These are phyloP conservation scores for Poeciliopsis retropinna DNA, from an alignment of 2,113 vertebrate species.

Conservation along the genomic window DNA sequence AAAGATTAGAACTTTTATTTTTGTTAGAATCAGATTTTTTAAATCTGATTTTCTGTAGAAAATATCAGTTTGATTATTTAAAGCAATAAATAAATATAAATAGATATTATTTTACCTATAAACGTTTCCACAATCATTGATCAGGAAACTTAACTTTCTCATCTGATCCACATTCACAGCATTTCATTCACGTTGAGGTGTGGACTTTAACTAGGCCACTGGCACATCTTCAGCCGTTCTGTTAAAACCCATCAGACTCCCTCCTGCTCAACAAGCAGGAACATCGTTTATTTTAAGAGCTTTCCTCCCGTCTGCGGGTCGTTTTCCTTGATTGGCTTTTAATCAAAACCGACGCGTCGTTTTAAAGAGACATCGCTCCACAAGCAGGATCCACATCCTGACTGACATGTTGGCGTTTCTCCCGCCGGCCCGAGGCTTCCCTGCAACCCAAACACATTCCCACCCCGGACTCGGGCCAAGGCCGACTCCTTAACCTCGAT, in stretches of 20 bases:
- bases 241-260: not conserved
- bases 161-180: no score
- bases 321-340: not conserved
- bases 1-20: no score
- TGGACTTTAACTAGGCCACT: no score
- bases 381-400: not conserved
- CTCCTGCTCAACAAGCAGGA: not conserved
- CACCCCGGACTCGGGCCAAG: not conserved
- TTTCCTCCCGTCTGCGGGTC: not conserved
- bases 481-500: not conserved
- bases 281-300: not conserved
- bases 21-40: no score
- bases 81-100: no score
- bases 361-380: not conserved
- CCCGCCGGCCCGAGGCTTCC: not conserved
- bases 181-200: no score
- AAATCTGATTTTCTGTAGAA: no score
- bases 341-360: not conserved
- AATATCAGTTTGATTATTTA: no score
- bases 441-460: not conserved
- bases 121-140: no score
- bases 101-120: no score
- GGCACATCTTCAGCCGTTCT: no score
- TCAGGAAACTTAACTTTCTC: no score
- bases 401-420: not conserved